These are phyloP conservation scores for Coleophora deauratella DNA, from an alignment of 2,888 invertebrate species.

Conservation along the genomic window DNA sequence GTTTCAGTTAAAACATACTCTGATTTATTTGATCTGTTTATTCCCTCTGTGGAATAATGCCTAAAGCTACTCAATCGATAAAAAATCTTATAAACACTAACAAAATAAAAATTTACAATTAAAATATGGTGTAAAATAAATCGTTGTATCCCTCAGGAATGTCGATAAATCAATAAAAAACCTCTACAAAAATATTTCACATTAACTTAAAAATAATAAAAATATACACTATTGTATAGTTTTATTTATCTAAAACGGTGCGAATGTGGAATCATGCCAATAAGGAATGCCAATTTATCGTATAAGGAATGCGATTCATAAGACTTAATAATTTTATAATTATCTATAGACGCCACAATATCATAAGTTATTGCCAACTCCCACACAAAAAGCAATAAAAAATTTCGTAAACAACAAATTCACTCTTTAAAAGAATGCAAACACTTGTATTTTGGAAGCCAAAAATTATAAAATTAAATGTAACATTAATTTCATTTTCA, in stretches of 20 bases:
- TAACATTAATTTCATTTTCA: conserved; percentile 8
- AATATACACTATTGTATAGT: conserved; percentile 42
- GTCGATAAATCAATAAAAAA: conserved; percentile 40
- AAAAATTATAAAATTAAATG: conserved; percentile 16
- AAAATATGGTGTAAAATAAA: conserved; percentile 51
- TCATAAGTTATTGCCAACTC: conserved; percentile 43
- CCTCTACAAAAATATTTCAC: conserved; percentile 55
- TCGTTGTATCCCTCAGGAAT: conserved; percentile 61
- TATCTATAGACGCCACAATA: conserved; percentile 24
- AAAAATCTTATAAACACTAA: conserved; percentile 47
- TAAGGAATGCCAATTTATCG: conserved; percentile 25
- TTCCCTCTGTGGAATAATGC: conserved; percentile 24
- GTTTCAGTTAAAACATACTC: neutral
- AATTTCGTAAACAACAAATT: conserved; percentile 15
- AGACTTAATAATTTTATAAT: conserved; percentile 1
- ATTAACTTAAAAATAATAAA: conserved; percentile 41
- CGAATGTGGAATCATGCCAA: conserved; percentile 32
- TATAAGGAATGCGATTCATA: conserved; percentile 4
- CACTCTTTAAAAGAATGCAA: conserved; percentile 36
- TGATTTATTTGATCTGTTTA: conserved; percentile 5
- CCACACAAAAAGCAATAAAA: conserved; percentile 30
- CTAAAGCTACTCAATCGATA: conserved; percentile 24
- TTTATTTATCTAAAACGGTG: too few species aligned
- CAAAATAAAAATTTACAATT: conserved; percentile 64
- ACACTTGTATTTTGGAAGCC: conserved; percentile 32